These are phyloP conservation scores for Ariopsis seemanni DNA, from an alignment of 2,113 vertebrate species.

Conservation along the genomic window DNA sequence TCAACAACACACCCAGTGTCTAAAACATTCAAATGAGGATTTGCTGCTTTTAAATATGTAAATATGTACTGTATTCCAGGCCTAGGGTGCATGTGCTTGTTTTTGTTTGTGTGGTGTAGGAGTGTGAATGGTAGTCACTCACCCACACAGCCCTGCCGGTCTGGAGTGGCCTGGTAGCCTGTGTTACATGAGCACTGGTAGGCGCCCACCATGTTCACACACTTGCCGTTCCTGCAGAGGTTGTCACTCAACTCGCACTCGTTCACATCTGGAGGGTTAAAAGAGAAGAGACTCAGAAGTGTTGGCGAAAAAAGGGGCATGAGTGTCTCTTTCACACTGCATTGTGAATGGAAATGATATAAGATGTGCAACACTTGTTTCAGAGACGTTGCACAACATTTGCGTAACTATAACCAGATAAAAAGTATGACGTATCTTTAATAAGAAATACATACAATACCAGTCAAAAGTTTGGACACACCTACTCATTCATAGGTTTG, in stretches of 20 bases:
- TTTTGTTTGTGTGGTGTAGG: neutral
- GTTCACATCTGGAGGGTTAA: conserved; percentile 79
- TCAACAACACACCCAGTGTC: neutral
- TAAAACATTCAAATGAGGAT: neutral
- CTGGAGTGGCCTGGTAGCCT: conserved; percentile 83
- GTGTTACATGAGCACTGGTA: conserved; percentile 88
- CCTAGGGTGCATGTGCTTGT: neutral
- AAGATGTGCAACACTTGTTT: neutral
- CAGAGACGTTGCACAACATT: neutral
- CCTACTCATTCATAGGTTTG: neutral
- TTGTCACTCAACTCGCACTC: conserved; percentile 88
- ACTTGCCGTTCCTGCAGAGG: conserved; percentile 84
- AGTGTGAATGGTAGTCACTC: conserved; percentile 58
- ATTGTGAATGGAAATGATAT: neutral
- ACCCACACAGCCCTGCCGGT: conserved; percentile 88
- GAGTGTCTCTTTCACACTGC: neutral
- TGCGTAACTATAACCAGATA: neutral
- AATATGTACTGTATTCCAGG: neutral
- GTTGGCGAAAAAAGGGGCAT: neutral
- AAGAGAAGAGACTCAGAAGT: neutral
- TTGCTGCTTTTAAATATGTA: neutral
- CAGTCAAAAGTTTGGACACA: too few relatives aligned
- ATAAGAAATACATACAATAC: too few relatives aligned
- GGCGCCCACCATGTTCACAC: conserved; percentile 85
- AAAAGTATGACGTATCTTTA: too few relatives aligned